Evolutionary conservation across 2,888 invertebrate species (phyloP).

Genomic region (Rotaria socialis): DNA sequence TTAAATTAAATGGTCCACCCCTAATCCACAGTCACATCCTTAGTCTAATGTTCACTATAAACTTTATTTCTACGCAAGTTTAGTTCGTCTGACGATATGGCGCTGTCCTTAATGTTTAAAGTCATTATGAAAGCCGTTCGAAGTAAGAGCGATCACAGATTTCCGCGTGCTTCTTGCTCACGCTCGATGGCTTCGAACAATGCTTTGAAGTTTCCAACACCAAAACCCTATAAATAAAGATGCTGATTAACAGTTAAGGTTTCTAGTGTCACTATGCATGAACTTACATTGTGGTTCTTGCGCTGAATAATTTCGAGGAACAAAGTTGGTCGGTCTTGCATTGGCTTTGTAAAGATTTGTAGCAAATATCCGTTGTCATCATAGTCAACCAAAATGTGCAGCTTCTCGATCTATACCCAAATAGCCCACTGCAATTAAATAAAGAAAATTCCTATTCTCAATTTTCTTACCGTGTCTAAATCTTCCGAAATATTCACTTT

Average conservation of each 20-base stretch:
- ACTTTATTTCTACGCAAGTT: too few relatives aligned
- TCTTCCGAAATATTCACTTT: constrained; percentile 80
- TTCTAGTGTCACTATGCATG: neutral
- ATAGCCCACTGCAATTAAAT: too few relatives aligned
- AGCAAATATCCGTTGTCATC: constrained; percentile 94
- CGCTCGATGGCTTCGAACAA: constrained; percentile 91
- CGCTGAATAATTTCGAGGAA: constrained; percentile 95
- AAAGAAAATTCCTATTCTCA: too few relatives aligned
- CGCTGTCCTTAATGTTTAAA: too few relatives aligned
- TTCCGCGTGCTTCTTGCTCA: constrained; percentile 88
- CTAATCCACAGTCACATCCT: too few relatives aligned
- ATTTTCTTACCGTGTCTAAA: constrained; percentile 66
- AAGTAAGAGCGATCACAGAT: constrained; percentile 78
- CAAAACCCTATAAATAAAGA: constrained; percentile 79
- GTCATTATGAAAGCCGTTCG: too few relatives aligned
- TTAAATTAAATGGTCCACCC: too few relatives aligned
- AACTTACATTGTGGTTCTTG: constrained; percentile 69
- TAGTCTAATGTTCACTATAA: too few relatives aligned
- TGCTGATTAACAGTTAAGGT: too few relatives aligned
- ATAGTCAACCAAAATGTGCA: constrained; percentile 90
- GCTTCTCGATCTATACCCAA: constrained; percentile 65
- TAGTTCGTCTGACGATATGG: too few relatives aligned
- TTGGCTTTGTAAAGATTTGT: constrained; percentile 91
- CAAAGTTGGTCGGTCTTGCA: constrained; percentile 91
- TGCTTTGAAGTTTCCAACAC: constrained; percentile 97